Evolutionary conservation across 2,888 invertebrate species (phyloP).

Genomic region (Brachypalpus laphriformis): DNA sequence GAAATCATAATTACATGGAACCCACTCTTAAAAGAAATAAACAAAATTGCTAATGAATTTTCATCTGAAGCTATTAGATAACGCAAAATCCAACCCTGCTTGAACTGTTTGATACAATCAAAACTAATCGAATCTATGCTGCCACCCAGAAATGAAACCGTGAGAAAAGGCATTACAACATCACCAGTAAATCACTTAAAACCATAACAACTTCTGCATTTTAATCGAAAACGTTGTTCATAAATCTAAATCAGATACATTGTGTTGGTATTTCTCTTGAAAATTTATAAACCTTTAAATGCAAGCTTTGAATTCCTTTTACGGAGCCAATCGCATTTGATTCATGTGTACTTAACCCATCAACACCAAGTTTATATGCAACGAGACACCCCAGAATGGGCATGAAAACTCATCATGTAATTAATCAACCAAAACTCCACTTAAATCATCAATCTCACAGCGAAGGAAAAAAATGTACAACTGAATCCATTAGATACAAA

Average conservation of each 20-base stretch:
- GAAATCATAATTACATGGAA: no score
- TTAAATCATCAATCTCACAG: slow-evolving; percentile 33
- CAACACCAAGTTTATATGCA: slow-evolving; percentile 56
- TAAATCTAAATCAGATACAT: slow-evolving; percentile 26
- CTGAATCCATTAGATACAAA: slow-evolving; percentile 36
- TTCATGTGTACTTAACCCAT: slow-evolving; percentile 39
- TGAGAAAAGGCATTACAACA: slow-evolving; percentile 15
- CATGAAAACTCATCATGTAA: slow-evolving; percentile 55
- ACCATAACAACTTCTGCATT: slow-evolving; percentile 12
- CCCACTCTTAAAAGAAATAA: no score
- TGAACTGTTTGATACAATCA: not conserved
- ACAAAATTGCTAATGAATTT: no score
- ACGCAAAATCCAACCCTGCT: not conserved
- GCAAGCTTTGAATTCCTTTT: slow-evolving; percentile 40
- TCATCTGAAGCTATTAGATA: not conserved
- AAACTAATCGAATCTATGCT: not conserved
- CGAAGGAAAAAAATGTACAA: not conserved
- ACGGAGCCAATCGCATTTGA: slow-evolving; percentile 21
- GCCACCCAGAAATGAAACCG: slow-evolving; percentile 9
- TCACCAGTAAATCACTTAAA: slow-evolving; percentile 1
- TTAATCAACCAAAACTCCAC: slow-evolving; percentile 54
- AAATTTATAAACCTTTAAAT: slow-evolving; percentile 25
- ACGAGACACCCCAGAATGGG: slow-evolving; percentile 36
- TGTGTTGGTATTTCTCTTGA: not conserved
- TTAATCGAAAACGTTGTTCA: slow-evolving; percentile 1